Evolutionary conservation across 2,113 vertebrate species (phyloP), one percentile per base, ranked within the genome.

Genomic region (Centropus unirufus): DNA sequence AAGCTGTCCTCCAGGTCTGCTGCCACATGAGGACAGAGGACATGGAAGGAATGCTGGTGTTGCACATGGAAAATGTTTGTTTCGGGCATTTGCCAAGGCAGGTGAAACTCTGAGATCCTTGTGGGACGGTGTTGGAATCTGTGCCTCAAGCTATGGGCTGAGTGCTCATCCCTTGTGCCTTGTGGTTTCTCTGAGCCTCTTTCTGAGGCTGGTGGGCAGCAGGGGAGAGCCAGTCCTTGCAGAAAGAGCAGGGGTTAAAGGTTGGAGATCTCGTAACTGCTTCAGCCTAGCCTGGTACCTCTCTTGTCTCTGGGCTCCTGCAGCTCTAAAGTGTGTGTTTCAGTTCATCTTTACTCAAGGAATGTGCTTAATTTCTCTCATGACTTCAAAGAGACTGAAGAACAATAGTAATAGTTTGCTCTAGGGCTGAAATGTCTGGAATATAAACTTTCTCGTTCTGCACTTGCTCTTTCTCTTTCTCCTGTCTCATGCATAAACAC

Each of bases 141-240:
- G 34, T 14, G 7, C 32, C 29, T 29, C 1, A 1, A n/a, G 11
- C 17, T 18, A 27, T 12, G 7, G 39, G n/a, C 29, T 1, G 1
- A n/a, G 11, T 17, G 4, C 57, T 30, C 1, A 2, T 32, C 26
- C 42, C 11, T n/a, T n/a, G 18, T 40, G 66, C 44, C 44, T 10
- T 36, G n/a, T 0, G 7, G 13, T 8, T 15, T 30, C 27, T n/a
- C 51, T 2, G 6, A 16, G 10, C 27, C n/a, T 22, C 11, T 14
- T 9, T 7, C 42, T 14, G 39, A 16, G n/a, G 22, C 44, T 39
- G 40, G 29, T 7, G 30, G 26, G 11, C 26, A 7, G 57, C 24
- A 49, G 44, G 40, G 67, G 5, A 14, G 9, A 2, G 23, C 12
- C 23, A 11, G 34, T 40, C 47, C 6, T 21, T 47, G 47, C 47